These are phyloP conservation scores for Dicranocentrus wangi DNA, from an alignment of 2,888 invertebrate genomes.

Conservation along the genomic window DNA sequence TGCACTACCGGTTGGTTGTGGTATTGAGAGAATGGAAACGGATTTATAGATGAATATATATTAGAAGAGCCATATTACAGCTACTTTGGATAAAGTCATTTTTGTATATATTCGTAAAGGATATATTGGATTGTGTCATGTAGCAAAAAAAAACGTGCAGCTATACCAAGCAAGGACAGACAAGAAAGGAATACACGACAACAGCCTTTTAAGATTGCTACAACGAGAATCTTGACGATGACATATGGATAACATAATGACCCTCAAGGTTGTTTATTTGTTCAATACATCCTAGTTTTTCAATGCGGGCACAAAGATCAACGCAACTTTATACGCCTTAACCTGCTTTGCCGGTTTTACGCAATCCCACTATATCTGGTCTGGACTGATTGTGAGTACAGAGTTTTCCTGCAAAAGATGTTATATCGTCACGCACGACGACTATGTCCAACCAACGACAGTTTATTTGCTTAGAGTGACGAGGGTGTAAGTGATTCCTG, in stretches of 20 bases:
- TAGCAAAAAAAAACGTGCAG: too few species aligned
- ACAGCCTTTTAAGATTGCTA: neutral
- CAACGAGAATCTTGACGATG: neutral
- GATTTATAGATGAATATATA: too few species aligned
- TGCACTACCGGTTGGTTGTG: neutral
- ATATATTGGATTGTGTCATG: too few species aligned
- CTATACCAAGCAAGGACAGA: too few species aligned
- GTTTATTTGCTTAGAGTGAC: too few species aligned
- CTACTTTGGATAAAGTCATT: too few species aligned
- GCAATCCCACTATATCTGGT: neutral
- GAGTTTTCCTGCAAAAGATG: neutral
- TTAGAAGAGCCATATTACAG: too few species aligned
- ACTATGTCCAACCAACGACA: neutral
- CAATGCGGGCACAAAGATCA: too few species aligned
- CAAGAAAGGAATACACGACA: neutral
- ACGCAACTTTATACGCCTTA: neutral
- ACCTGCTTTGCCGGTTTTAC: neutral
- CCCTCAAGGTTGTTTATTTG: slow-evolving; percentile 6
- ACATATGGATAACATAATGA: slow-evolving; percentile 17
- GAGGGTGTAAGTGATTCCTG: too few species aligned
- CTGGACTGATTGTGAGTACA: neutral
- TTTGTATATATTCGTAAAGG: too few species aligned
- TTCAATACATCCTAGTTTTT: neutral
- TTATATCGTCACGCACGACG: neutral
- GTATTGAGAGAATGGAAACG: too few species aligned